Evolutionary conservation across 2,888 invertebrate genomes (phyloP).

Genomic region (Cosmopolites sordidus): DNA sequence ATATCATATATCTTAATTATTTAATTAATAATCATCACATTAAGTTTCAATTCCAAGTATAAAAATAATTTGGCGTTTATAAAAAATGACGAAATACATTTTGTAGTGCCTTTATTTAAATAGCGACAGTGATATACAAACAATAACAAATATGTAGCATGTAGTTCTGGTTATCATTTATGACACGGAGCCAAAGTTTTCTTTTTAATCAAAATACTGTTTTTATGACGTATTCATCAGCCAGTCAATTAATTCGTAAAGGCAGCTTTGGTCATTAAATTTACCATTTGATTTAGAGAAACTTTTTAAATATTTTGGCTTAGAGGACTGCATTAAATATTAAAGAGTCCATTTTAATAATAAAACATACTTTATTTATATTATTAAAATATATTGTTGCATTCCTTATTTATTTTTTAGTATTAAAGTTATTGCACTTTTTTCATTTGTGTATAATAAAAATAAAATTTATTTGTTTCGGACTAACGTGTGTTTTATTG

Average conservation of each 20-base stretch:
- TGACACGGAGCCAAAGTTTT: background rate
- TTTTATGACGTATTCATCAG: too few relatives aligned
- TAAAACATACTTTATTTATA: slow-evolving; percentile 14
- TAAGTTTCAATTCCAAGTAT: too few relatives aligned
- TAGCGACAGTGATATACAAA: slow-evolving; percentile 9
- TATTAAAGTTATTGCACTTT: slow-evolving; percentile 38
- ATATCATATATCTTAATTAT: too few relatives aligned
- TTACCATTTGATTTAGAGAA: too few relatives aligned
- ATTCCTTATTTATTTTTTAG: slow-evolving; percentile 39
- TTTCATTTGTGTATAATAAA: slow-evolving; percentile 15
- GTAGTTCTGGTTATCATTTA: background rate
- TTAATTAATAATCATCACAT: too few relatives aligned
- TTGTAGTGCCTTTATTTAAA: slow-evolving; percentile 17
- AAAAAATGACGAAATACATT: background rate
- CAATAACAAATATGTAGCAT: slow-evolving; percentile 12
- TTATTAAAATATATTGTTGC: slow-evolving; percentile 34
- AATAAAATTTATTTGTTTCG: slow-evolving; percentile 18
- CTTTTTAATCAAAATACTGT: too few relatives aligned
- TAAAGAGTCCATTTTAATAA: slow-evolving; percentile 1
- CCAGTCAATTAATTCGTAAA: too few relatives aligned
- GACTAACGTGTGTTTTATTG: too few relatives aligned
- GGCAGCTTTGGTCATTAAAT: too few relatives aligned
- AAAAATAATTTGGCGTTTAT: too few relatives aligned
- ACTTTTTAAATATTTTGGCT: background rate
- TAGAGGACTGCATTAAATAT: slow-evolving; percentile 2